phyloP scores from a whole-genome alignment of 2,888 invertebrate species.

The Selenia dentaria region DNA sequence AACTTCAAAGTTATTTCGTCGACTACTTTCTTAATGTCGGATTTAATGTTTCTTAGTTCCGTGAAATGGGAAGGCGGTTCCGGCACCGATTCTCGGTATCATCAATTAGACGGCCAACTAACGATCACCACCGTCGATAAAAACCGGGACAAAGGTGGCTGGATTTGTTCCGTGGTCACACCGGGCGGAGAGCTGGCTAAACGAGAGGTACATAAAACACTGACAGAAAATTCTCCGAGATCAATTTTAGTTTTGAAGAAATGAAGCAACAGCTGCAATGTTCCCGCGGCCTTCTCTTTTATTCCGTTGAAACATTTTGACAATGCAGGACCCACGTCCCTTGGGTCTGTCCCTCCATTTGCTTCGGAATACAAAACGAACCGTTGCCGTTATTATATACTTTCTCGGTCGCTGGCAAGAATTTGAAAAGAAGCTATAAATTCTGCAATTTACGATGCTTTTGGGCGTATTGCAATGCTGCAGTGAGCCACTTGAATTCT shows the following conservation, averaged over 20 bases:
- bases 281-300: conserved; percentile 14
- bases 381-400: conserved; percentile 16
- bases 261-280: conserved; percentile 21
- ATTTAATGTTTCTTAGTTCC: conserved; percentile 44
- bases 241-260: conserved; percentile 1
- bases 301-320: conserved; percentile 25
- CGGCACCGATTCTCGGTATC: conserved; percentile 77
- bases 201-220: conserved; percentile 84
- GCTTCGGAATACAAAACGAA: conserved; percentile 22
- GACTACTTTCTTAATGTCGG: too few relatives aligned
- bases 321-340: conserved; percentile 29
- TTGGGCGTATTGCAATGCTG: conserved; percentile 13
- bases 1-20: too few relatives aligned
- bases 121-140: conserved; percentile 86
- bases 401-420: conserved; percentile 12
- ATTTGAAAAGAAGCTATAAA: conserved; percentile 21
- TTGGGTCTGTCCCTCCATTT: conserved; percentile 17
- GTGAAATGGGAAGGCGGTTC: conserved; percentile 88
- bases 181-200: conserved; percentile 90
- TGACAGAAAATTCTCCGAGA: too few relatives aligned
- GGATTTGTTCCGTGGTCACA: conserved; percentile 91
- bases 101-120: conserved; percentile 83
- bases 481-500: conserved; percentile 11
- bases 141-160: conserved; percentile 89
- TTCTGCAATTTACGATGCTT: conserved; percentile 23